Base-by-base conservation (phyloP, 2,888 invertebrate species). In the Ptychoptera albimana region DNA sequence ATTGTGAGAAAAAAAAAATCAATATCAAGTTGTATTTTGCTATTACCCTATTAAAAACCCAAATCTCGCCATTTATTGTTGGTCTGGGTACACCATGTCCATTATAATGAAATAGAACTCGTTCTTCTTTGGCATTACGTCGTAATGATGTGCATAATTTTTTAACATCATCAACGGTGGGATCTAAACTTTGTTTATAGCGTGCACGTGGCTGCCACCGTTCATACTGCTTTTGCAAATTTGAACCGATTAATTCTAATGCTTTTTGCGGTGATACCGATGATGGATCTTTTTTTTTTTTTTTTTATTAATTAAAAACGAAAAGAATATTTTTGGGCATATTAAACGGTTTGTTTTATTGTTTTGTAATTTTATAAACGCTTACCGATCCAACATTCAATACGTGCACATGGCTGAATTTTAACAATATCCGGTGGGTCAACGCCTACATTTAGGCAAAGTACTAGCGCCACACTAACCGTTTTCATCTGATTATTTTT, bases 61-160 rank as follows among this genome's bases (percentile, higher is more conserved):
- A 97, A 56, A 97, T 91, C 72, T 99, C 98, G 8, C 98, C 97
- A 68, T 98, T 98, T 13, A 79, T 73, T 9, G 98, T 98, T 31
- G 98, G 98, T 63, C 85, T 86, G 37, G 98, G 98, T 47, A 99
- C 98, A 12, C 98, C 98, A 63, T 98, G 98, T 0, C 98, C 98
- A 66, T 98, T 99, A 66, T 98, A 99, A 67, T 99, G 98, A 68
- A 98, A 98, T 44, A 99, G 69, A 34, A 98, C 94, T 50, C 98
- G 75, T 61, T 98, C 98, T 57, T 97, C 97, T 67, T 97, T 97
- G 5, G 98, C 97, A 67, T 93, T 96, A 52, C 94, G 74, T 10
- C 98, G 73, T 51, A 99, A 68, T 0, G 94, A 93, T 29, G 85
- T 83, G 61, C 97, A 97, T 15, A 97, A 69, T 64, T 97, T 96